These are phyloP conservation scores for Pygmarrhopalites habei DNA, from an alignment of 1,140 invertebrate species.

Conservation along the genomic window DNA sequence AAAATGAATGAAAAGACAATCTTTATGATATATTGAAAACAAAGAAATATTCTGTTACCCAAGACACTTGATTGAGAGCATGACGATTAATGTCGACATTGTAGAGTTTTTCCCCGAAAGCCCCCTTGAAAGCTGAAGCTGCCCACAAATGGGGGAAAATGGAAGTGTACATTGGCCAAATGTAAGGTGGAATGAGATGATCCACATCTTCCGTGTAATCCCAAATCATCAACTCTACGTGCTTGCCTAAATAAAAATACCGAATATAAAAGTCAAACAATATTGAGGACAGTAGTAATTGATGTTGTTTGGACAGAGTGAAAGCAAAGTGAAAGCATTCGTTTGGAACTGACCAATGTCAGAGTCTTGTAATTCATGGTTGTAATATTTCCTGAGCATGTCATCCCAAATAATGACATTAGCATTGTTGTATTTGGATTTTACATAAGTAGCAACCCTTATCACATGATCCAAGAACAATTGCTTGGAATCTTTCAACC, in stretches of 20 bases:
- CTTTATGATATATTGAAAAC: too few species aligned
- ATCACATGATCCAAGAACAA: slow-evolving; percentile 51
- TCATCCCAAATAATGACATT: slow-evolving; percentile 62
- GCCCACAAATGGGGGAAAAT: slow-evolving; percentile 54
- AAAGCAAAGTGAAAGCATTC: too few species aligned
- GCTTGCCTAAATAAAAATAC: not conserved
- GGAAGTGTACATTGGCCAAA: slow-evolving; percentile 48
- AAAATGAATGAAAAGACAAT: too few species aligned
- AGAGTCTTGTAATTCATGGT: slow-evolving; percentile 19
- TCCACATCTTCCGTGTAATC: slow-evolving; percentile 35
- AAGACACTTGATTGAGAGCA: slow-evolving; percentile 41
- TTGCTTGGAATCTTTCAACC: slow-evolving; percentile 42
- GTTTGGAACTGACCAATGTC: slow-evolving; percentile 27
- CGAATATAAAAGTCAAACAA: not conserved
- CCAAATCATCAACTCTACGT: slow-evolving; percentile 30
- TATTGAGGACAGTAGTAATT: not conserved
- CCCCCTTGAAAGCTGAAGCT: slow-evolving; percentile 55
- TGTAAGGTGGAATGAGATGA: slow-evolving; percentile 19
- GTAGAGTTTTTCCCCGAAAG: slow-evolving; percentile 29
- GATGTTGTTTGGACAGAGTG: not conserved
- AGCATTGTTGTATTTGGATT: slow-evolving; percentile 52
- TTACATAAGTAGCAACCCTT: slow-evolving; percentile 57
- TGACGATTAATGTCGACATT: slow-evolving; percentile 54
- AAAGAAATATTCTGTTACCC: slow-evolving; percentile 20
- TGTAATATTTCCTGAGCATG: slow-evolving; percentile 32